Percentiles rank a stretch among this genome's conserved stretches.
Conservation (phyloP, 2,797 vertebrate genomes). For the Manis crassicaudata region DNA sequence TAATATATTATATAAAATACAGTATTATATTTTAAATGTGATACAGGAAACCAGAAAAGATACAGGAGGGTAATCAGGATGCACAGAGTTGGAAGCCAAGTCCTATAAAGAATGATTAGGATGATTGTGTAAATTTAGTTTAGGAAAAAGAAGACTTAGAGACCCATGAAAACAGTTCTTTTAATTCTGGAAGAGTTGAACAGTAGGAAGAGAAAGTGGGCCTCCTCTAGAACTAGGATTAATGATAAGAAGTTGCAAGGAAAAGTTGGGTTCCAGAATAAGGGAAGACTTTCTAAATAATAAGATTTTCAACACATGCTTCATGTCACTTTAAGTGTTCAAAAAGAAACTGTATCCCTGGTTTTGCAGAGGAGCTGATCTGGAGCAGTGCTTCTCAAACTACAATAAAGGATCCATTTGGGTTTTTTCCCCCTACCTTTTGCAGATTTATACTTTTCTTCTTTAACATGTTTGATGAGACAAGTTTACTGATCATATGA, state of each 20-base stretch:
- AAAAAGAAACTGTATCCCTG: neutral
- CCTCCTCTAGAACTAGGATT: neutral
- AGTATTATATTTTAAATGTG: neutral
- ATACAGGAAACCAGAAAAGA: neutral
- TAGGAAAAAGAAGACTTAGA: neutral
- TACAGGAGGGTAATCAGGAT: neutral
- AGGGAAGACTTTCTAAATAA: neutral
- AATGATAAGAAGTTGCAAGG: neutral
- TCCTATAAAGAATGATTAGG: neutral
- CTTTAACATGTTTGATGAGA: neutral
- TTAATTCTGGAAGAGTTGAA: neutral
- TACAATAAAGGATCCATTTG: neutral
- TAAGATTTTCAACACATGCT: neutral
- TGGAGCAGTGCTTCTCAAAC: neutral
- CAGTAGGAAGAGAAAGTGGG: neutral
- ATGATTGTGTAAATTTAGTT: neutral
- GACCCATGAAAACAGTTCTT: neutral
- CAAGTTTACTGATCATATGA: neutral
- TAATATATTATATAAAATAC: neutral
- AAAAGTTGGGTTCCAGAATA: conserved; percentile 14
- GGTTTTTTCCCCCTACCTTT: neutral
- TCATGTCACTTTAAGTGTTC: neutral
- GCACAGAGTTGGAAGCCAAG: neutral
- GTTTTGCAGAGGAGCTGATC: neutral
- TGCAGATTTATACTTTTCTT: neutral